Evolutionary conservation across 2,797 vertebrate genomes (phyloP), one percentile per base, ranked within the genome.

Genomic region (Hippoglossus hippoglossus): DNA sequence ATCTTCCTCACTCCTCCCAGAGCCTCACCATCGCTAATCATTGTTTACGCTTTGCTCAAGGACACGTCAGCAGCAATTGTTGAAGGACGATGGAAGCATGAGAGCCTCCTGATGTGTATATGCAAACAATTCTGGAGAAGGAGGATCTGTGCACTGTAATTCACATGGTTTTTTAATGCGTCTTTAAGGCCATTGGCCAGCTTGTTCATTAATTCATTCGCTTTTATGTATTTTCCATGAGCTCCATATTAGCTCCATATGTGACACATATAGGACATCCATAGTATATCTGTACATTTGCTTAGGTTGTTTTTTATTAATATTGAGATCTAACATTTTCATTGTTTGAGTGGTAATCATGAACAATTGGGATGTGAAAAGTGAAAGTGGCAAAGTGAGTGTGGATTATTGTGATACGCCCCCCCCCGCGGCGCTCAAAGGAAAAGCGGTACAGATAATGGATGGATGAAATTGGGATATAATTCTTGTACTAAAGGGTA

Each of bases 1-100:
- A 55, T 62, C 69, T 64, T 63, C 47, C 22, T 55, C 59, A 79
- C 49, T 57, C 49, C 67, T 47, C 57, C 54, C 28, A 31, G 0
- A 54, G 62, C 21, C 51, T 51, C 7, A 13, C n/a, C 21, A 72
- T 15, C 68, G 66, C 78, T 89, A 88, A 91, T 89, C 86, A 74
- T 34, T 74, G 55, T 81, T 89, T 80, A 90, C 84, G 78, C 75
- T 65, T 70, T 75, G 63, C 77, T 63, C 61, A 79, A 83, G 70
- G 71, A 82, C 56, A 70, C 73, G 18, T 63, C 25, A 19, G 50
- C 67, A 75, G 25, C 57, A 68, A 22, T 68, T 22, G 36, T 19
- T 61, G 24, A n/a, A 46, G 28, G 55, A 71, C 64, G 34, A 57
- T 71, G n/a, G n/a, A 66, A 59, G 63, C 24, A 15, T 50, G 6